These are phyloP conservation scores for Caenorhabditis becei DNA, from an alignment of 2,888 invertebrate genomes.

Conservation along the genomic window DNA sequence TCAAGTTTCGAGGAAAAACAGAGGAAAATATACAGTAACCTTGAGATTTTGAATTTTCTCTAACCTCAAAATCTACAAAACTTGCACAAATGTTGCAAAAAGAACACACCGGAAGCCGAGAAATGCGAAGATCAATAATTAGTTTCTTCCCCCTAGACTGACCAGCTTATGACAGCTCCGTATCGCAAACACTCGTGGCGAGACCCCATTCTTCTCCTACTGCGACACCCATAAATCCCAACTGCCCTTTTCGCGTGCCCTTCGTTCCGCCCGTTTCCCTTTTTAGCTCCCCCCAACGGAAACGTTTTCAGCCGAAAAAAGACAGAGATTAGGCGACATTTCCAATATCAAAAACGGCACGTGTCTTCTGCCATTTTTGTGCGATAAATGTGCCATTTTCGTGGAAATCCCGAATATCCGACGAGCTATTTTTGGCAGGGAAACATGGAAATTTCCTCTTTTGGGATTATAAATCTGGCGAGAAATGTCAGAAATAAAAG, in stretches of 20 bases:
- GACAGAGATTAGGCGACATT: slow-evolving; percentile 33
- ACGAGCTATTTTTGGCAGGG: background rate
- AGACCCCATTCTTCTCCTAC: slow-evolving; percentile 14
- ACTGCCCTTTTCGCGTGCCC: slow-evolving; percentile 9
- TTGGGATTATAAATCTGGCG: slow-evolving; percentile 34
- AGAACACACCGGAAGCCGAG: background rate
- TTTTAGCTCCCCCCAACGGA: background rate
- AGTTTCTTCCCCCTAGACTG: slow-evolving; percentile 21
- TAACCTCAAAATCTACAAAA: too few relatives aligned
- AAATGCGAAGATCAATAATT: slow-evolving; percentile 19
- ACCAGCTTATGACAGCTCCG: slow-evolving; percentile 37
- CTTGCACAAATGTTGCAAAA: too few relatives aligned
- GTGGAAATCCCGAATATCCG: background rate
- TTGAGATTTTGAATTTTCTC: too few relatives aligned
- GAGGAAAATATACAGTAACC: too few relatives aligned
- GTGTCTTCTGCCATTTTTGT: slow-evolving; percentile 22
- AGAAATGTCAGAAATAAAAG: slow-evolving; percentile 23
- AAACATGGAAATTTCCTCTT: slow-evolving; percentile 31
- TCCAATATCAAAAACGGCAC: slow-evolving; percentile 13
- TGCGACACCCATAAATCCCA: slow-evolving; percentile 3
- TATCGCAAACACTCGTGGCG: slow-evolving; percentile 20
- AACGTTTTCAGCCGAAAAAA: slow-evolving; percentile 12
- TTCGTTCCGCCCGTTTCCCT: background rate
- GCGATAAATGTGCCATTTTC: slow-evolving; percentile 21
- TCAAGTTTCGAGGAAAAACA: too few relatives aligned